phyloP scores from a whole-genome alignment of 2,888 invertebrate species.

The Sympetrum striolatum region DNA sequence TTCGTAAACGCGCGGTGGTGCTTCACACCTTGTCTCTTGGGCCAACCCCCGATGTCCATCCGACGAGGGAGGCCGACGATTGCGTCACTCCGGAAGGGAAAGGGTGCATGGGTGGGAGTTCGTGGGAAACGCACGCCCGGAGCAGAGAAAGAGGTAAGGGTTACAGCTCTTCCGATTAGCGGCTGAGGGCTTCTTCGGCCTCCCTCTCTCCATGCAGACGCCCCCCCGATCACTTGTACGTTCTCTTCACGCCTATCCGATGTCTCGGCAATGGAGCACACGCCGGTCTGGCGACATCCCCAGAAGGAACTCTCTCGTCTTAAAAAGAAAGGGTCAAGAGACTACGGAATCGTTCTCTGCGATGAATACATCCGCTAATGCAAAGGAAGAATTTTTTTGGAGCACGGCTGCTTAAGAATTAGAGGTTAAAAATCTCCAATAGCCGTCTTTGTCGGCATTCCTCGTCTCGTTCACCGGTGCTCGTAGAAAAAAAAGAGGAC shows the following conservation, averaged over 20 bases:
- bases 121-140: slow-evolving; percentile 32
- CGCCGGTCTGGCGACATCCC: background rate
- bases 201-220: background rate
- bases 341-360: background rate
- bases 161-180: slow-evolving; percentile 42
- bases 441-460: too few species aligned
- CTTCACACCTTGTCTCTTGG: background rate
- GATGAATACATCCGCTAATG: background rate
- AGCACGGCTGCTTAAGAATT: too few species aligned
- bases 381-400: too few species aligned
- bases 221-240: slow-evolving; percentile 21
- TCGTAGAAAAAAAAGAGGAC: too few species aligned
- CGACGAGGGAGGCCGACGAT: background rate
- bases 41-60: background rate
- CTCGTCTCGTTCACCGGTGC: too few species aligned
- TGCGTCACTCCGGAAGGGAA: background rate
- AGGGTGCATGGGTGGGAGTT: background rate
- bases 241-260: slow-evolving; percentile 38
- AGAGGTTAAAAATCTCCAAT: too few species aligned
- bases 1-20: background rate
- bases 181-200: slow-evolving; percentile 11
- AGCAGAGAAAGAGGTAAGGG: slow-evolving; percentile 20
- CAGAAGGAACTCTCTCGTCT: background rate
- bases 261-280: slow-evolving; percentile 33
- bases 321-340: background rate